A percentile compares a stretch with the other conserved stretches of the same genome.
Evolutionary conservation across 1,140 invertebrate genomes (phyloP).

Genomic region (Pseudomyrmex flavicornis): DNA sequence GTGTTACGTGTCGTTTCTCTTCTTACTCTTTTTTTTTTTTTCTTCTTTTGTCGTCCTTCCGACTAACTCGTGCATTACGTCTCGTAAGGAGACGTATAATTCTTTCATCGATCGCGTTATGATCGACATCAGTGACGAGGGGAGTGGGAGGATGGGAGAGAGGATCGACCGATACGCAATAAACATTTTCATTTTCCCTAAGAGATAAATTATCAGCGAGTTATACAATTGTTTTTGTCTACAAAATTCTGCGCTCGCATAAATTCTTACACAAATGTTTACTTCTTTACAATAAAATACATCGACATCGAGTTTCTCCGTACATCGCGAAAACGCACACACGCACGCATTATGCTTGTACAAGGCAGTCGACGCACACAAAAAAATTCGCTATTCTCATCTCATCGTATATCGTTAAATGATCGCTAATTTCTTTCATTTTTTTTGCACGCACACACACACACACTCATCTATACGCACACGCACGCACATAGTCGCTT

Average conservation of each 20-base stretch:
- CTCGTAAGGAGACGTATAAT: constrained; percentile 22
- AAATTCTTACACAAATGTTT: constrained; percentile 55
- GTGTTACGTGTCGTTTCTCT: constrained; percentile 51
- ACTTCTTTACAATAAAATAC: constrained; percentile 84
- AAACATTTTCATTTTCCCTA: constrained; percentile 60
- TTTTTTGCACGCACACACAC: neutral
- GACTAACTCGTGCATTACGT: neutral
- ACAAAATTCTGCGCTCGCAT: constrained; percentile 78
- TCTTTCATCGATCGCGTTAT: constrained; percentile 14
- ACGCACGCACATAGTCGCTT: constrained; percentile 12
- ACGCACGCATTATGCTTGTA: constrained; percentile 52
- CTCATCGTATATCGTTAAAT: constrained; percentile 36
- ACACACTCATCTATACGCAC: neutral
- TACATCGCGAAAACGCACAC: constrained; percentile 49
- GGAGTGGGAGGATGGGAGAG: no score
- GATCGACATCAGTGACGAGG: constrained; percentile 15
- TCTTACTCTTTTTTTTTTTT: constrained; percentile 18
- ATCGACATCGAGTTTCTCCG: constrained; percentile 74
- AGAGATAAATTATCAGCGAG: constrained; percentile 66
- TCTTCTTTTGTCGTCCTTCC: constrained; percentile 24
- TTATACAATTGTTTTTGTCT: constrained; percentile 72
- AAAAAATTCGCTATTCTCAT: constrained; percentile 27
- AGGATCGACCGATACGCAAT: constrained; percentile 49
- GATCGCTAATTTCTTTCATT: constrained; percentile 27
- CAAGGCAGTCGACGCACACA: constrained; percentile 42